phyloP scores from a whole-genome alignment of 2,797 vertebrate species.

The Eleutherodactylus coqui region DNA sequence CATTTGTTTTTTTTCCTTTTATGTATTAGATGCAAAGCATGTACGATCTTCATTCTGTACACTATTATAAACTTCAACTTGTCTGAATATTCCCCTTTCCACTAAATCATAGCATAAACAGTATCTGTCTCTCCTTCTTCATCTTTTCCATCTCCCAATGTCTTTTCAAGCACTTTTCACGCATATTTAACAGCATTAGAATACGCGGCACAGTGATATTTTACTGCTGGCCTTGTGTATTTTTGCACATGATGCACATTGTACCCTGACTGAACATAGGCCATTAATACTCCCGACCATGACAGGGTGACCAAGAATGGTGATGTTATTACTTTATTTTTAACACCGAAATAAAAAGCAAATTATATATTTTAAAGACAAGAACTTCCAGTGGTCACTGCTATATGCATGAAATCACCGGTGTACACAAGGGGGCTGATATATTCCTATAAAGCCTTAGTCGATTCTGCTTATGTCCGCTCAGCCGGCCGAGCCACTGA shows the following conservation, averaged over 20 bases:
- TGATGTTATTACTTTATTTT: not conserved
- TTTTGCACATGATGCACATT: not conserved
- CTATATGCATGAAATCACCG: not conserved
- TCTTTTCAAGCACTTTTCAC: constrained; percentile 29
- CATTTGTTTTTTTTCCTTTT: not conserved
- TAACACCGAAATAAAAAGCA: not conserved
- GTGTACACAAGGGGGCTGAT: too few species aligned
- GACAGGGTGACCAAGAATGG: not conserved
- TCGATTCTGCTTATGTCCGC: too few species aligned
- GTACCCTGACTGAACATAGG: not conserved
- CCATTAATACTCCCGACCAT: not conserved
- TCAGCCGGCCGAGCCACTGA: too few species aligned
- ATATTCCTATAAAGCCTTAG: too few species aligned
- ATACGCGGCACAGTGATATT: not conserved
- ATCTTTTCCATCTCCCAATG: not conserved
- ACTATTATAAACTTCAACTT: constrained; percentile 1
- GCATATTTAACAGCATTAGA: constrained; percentile 21
- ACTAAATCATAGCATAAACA: constrained; percentile 11
- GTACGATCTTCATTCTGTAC: not conserved
- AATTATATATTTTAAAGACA: not conserved
- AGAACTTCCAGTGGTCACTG: not conserved
- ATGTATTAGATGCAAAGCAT: constrained; percentile 31
- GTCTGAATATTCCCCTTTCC: constrained; percentile 23
- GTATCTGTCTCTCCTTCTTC: not conserved
- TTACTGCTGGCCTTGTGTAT: not conserved